A percentile compares a stretch with the other conserved stretches of the same genome.
Conservation (phyloP, 2,888 invertebrate species). For the Galerucella calmariensis region DNA sequence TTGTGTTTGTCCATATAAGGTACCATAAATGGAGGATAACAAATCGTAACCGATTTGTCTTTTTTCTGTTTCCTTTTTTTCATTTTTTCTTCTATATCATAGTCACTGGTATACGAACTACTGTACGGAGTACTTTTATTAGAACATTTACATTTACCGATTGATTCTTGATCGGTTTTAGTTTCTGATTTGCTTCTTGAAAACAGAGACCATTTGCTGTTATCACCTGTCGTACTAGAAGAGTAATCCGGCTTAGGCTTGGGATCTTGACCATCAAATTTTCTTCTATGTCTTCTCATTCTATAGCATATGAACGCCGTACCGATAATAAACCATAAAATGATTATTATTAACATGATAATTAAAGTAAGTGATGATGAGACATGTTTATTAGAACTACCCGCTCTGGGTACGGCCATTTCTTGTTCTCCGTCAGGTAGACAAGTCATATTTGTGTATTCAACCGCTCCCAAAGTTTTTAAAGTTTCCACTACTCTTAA, state of each 20-base stretch:
- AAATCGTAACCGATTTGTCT: slow-evolving; percentile 31
- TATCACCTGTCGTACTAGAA: slow-evolving; percentile 11
- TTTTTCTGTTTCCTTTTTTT: slow-evolving; percentile 24
- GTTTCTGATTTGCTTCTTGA: slow-evolving; percentile 32
- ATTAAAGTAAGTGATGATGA: slow-evolving; percentile 49
- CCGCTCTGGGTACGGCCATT: slow-evolving; percentile 5
- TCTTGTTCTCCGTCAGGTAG: slow-evolving; percentile 33
- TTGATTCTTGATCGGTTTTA: slow-evolving; percentile 11
- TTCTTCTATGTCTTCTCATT: slow-evolving; percentile 44
- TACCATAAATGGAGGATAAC: slow-evolving; percentile 32
- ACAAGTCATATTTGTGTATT: slow-evolving; percentile 3
- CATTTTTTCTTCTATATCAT: slow-evolving; percentile 23
- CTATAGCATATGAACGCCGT: slow-evolving; percentile 60
- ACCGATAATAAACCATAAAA: slow-evolving; percentile 62
- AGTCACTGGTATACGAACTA: slow-evolving; percentile 32
- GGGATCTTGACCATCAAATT: background rate
- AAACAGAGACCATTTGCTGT: slow-evolving; percentile 38
- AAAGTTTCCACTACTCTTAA: slow-evolving; percentile 62
- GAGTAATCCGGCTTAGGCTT: slow-evolving; percentile 19
- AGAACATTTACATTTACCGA: slow-evolving; percentile 13
- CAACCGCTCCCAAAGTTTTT: slow-evolving; percentile 55
- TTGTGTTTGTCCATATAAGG: slow-evolving; percentile 29
- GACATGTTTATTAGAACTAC: slow-evolving; percentile 35
- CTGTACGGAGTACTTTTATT: slow-evolving; percentile 22
- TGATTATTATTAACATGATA: slow-evolving; percentile 57